Percentiles rank a stretch among this genome's conserved stretches.
Evolutionary conservation across 1,140 invertebrate species (phyloP).

Genomic region (Brachionus sp.): DNA sequence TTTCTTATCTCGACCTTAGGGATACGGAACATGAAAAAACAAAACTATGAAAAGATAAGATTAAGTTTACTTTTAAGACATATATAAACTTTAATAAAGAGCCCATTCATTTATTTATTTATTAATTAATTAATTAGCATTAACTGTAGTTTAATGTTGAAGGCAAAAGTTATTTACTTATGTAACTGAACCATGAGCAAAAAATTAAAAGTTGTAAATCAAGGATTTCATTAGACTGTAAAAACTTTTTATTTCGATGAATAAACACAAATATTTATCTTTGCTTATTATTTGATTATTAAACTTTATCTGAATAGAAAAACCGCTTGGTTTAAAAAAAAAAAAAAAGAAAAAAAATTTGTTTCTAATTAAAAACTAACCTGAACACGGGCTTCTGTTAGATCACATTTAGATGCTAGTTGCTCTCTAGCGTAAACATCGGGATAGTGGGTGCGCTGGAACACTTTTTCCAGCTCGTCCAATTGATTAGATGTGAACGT

Average conservation of each 20-base stretch:
- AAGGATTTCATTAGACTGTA: constrained; percentile 24
- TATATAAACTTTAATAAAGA: neutral
- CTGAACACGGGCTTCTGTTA: constrained; percentile 59
- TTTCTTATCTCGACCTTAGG: neutral
- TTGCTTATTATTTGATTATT: neutral
- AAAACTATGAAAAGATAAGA: neutral
- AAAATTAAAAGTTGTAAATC: neutral
- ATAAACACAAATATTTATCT: constrained; percentile 23
- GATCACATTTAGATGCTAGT: constrained; percentile 65
- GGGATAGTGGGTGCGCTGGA: constrained; percentile 88
- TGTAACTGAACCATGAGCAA: constrained; percentile 17
- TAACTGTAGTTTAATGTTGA: neutral
- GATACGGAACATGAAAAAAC: neutral
- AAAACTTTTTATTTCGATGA: neutral
- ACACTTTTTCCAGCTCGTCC: constrained; percentile 86
- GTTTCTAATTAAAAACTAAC: constrained; percentile 48
- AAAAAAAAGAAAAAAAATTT: neutral
- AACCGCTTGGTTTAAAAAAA: neutral
- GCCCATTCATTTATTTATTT: neutral
- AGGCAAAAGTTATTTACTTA: neutral
- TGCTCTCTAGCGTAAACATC: constrained; percentile 93
- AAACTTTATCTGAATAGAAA: neutral
- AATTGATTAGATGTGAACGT: constrained; percentile 93
- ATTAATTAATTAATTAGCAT: neutral
- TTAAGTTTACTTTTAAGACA: neutral